Evolutionary conservation across 2,888 invertebrate genomes (phyloP).

Genomic region (Xylophagus ater): DNA sequence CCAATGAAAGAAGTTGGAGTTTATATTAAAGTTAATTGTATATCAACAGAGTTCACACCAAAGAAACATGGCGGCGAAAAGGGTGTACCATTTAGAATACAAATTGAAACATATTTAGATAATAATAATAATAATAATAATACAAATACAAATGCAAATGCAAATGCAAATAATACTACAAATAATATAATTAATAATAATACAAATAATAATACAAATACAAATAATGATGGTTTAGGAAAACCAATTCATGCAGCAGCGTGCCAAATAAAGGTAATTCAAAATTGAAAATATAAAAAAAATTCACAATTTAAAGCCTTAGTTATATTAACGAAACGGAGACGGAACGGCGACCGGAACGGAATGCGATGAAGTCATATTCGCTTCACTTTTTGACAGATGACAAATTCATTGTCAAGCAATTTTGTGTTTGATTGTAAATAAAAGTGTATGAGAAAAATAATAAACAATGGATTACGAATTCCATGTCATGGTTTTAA

Average conservation of each 20-base stretch:
- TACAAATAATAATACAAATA: conserved; percentile 9
- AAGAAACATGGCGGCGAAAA: conserved; percentile 98
- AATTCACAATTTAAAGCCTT: too few relatives aligned
- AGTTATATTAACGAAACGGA: too few relatives aligned
- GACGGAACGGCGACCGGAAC: too few relatives aligned
- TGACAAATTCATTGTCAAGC: too few relatives aligned
- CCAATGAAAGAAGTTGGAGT: conserved; percentile 92
- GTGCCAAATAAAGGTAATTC: conserved; percentile 91
- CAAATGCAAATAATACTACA: background rate
- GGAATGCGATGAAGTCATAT: too few relatives aligned
- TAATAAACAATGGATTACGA: too few relatives aligned
- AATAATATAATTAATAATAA: background rate
- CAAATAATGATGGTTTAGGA: conserved; percentile 26
- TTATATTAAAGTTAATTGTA: conserved; percentile 92
- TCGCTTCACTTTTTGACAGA: too few relatives aligned
- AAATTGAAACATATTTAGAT: conserved; percentile 70
- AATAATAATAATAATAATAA: conserved; percentile 20
- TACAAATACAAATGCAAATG: too few relatives aligned
- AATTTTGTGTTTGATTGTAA: too few relatives aligned
- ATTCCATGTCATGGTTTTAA: too few relatives aligned
- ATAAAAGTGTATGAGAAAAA: too few relatives aligned
- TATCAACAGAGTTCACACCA: conserved; percentile 94
- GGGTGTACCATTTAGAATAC: conserved; percentile 91
- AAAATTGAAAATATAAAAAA: too few relatives aligned
- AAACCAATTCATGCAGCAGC: conserved; percentile 84